phyloP scores from a whole-genome alignment of 2,113 vertebrate genomes.

The Alaudala cheleensis region DNA sequence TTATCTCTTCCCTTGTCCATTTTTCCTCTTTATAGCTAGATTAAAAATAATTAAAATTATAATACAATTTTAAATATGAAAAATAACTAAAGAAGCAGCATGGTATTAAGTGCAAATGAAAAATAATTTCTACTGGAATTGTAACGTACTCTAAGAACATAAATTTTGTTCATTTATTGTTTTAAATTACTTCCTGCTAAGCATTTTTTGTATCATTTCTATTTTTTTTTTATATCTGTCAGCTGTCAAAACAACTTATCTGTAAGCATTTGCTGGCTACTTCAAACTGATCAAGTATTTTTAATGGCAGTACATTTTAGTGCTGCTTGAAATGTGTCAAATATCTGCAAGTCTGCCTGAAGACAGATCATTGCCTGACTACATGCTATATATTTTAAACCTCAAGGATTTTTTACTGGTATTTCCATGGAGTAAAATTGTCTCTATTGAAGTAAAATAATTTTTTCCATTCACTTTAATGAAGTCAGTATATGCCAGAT shows the following conservation, averaged over 20 bases:
- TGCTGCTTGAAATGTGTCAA: neutral
- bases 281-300: neutral
- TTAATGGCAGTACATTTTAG: neutral
- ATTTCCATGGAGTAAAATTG: neutral
- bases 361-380: neutral
- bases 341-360: neutral
- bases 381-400: neutral
- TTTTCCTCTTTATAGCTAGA: neutral
- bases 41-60: neutral
- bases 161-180: neutral
- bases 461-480: neutral
- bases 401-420: neutral
- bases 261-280: neutral
- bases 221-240: accelerated
- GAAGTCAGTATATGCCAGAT: neutral
- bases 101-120: neutral
- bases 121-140: neutral
- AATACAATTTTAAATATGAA: neutral
- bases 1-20: neutral
- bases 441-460: neutral
- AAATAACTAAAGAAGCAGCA: neutral
- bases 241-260: neutral
- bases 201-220: neutral
- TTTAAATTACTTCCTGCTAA: neutral
- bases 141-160: neutral